A percentile compares a stretch with the other conserved stretches of the same genome.
Evolutionary conservation across 2,888 invertebrate genomes (phyloP).

Genomic region (Adineta ricciae): DNA sequence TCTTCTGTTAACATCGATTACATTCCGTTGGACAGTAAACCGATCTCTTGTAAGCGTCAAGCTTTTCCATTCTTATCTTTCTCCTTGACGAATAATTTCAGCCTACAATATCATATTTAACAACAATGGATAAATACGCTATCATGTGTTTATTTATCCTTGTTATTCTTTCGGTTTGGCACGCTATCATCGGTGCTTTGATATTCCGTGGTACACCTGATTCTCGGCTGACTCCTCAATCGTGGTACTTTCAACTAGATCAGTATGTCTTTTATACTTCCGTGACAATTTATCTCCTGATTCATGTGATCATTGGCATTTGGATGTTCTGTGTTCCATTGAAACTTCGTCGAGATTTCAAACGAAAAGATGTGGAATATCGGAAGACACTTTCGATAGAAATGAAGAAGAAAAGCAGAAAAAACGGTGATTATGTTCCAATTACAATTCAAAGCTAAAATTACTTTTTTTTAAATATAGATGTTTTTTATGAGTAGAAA

Average conservation of each 20-base stretch:
- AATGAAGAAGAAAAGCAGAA: neutral
- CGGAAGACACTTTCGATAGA: neutral
- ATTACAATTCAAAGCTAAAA: neutral
- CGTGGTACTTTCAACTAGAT: neutral
- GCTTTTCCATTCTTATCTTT: neutral
- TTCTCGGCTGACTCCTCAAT: neutral
- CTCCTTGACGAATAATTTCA: neutral
- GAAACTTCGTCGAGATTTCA: neutral
- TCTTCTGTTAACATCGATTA: neutral
- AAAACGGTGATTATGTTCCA: neutral
- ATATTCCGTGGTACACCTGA: neutral
- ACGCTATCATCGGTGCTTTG: constrained; percentile 24
- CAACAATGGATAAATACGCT: constrained; percentile 31
- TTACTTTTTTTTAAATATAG: neutral
- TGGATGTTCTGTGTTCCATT: neutral
- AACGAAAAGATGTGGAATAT: neutral
- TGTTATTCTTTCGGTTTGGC: constrained; percentile 30
- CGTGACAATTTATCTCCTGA: neutral
- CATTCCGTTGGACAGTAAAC: constrained; percentile 4
- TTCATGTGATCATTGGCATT: neutral
- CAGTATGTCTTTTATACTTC: neutral
- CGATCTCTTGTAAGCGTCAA: neutral
- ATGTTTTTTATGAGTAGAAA: neutral
- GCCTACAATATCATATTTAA: constrained; percentile 32
- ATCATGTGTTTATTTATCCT: constrained; percentile 28